Evolutionary conservation across 2,888 invertebrate genomes (phyloP).

Genomic region (Eupeodes latifasciatus): DNA sequence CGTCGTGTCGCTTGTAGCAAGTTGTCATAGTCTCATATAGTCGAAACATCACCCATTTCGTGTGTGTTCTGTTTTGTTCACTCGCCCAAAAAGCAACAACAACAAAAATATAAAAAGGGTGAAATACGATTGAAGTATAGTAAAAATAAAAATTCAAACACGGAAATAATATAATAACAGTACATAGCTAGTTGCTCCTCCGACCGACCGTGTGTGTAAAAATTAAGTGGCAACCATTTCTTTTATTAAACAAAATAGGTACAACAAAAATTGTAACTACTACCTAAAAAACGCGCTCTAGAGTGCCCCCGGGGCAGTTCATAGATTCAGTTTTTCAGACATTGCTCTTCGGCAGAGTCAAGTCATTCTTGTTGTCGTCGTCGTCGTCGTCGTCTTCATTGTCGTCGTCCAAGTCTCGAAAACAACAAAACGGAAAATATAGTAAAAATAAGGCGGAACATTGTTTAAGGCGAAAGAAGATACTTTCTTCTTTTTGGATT

Average conservation of each 20-base stretch:
- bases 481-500: conserved; percentile 20
- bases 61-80: conserved; percentile 12
- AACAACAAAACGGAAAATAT: conserved; percentile 37
- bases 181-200: conserved; percentile 35
- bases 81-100: conserved; percentile 10
- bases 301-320: conserved; percentile 66
- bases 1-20: not conserved
- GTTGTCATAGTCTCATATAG: not conserved
- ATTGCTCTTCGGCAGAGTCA: conserved; percentile 36
- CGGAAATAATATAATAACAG: conserved; percentile 71
- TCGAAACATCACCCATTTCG: conserved; percentile 10
- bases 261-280: not conserved
- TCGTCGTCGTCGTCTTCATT: not conserved
- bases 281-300: conserved; percentile 49
- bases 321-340: conserved; percentile 28
- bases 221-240: conserved; percentile 67
- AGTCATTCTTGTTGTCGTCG: not conserved
- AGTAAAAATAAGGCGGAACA: conserved; percentile 54
- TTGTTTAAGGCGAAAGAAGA: conserved; percentile 30
- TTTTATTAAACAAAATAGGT: conserved; percentile 27
- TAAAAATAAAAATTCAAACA: conserved; percentile 70
- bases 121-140: conserved; percentile 45
- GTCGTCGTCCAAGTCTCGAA: not conserved
- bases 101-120: conserved; percentile 16
- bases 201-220: conserved; percentile 60